Conservation (phyloP, 1,140 invertebrate genomes). For the Heliconius hermathena region DNA sequence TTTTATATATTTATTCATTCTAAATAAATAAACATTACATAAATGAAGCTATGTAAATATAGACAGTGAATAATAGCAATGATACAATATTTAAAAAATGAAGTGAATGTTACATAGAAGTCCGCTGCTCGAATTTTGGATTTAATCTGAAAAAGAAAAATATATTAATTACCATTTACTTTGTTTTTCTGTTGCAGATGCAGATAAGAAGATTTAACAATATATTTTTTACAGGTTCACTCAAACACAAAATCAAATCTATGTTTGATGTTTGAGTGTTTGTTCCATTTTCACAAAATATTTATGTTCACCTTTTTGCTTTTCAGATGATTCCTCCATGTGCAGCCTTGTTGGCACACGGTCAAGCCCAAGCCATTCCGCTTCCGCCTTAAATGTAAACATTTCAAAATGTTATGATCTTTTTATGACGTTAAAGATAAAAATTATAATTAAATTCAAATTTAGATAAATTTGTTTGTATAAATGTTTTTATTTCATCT, state of each 20-base stretch:
- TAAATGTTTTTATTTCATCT: conserved; percentile 28
- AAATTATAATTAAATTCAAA: conserved; percentile 6
- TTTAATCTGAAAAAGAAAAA: conserved; percentile 70
- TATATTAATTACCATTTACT: conserved; percentile 67
- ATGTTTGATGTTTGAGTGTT: conserved; percentile 71
- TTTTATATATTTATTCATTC: conserved; percentile 65
- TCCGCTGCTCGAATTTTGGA: conserved; percentile 43
- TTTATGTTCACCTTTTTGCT: conserved; percentile 80
- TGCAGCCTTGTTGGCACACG: conserved; percentile 81
- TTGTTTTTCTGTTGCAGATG: conserved; percentile 79
- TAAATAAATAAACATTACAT: conserved; percentile 65
- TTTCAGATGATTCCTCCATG: conserved; percentile 80
- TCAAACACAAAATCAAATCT: conserved; percentile 57
- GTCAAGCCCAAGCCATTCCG: conserved; percentile 81
- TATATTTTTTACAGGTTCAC: conserved; percentile 64
- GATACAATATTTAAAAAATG: conserved; percentile 32
- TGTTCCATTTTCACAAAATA: conserved; percentile 57
- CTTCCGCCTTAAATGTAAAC: conserved; percentile 81
- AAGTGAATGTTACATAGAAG: conserved; percentile 37
- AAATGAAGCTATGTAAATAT: conserved; percentile 57
- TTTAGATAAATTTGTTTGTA: conserved; percentile 9
- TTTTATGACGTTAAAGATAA: conserved; percentile 44
- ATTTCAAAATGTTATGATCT: conserved; percentile 63
- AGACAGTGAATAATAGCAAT: conserved; percentile 39
- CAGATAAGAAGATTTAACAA: conserved; percentile 72